Base-by-base conservation (phyloP, 2,113 vertebrate genomes). In the Lepus europaeus region DNA sequence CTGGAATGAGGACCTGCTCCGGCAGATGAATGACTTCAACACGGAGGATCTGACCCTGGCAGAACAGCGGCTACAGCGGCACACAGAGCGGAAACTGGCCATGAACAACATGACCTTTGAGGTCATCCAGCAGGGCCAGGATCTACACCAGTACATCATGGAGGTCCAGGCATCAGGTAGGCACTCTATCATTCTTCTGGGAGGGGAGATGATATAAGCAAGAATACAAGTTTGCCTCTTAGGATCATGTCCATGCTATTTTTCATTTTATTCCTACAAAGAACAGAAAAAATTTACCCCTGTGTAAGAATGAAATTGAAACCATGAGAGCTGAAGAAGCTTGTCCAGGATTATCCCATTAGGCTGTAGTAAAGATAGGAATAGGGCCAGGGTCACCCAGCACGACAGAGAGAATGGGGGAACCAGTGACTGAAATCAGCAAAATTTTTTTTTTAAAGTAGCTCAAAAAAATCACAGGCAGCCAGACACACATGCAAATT, bases 61-160 rank as follows among this genome's bases (percentile, higher is more conserved):
- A 0, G 99, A 99, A 97, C 99, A 99, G 97, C 98, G 99, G 29
- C 98, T 99, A 61, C 99, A 99, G 96, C 98, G 99, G 8, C 99
- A 99, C 95, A 99, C 99, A 0, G 99, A 99, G 90, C 98, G 99
- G 80, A 99, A 99, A 86, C 87, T 99, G 22, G 99, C 99, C 97
- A 99, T 99, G 99, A 99, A 99, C 98, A 99, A 99, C 98, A 99
- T 99, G 99, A 99, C 99, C 70, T 99, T 99, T 45, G 99, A 99
- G 97, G 99, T 99, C 95, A 99, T 99, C 97, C 99, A 99, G 95
- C 99, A 99, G 97, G 99, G 99, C 6, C 99, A 99, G 80, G 99
- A 99, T 97, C 98, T 99, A 89, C 99, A 99, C 94, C 99, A 99
- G 53, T 99, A 99, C 97, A 99, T 99, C 97, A 99, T 99, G 99